Base-by-base conservation (phyloP, 2,888 invertebrate genomes). In the Galerucella pusilla region DNA sequence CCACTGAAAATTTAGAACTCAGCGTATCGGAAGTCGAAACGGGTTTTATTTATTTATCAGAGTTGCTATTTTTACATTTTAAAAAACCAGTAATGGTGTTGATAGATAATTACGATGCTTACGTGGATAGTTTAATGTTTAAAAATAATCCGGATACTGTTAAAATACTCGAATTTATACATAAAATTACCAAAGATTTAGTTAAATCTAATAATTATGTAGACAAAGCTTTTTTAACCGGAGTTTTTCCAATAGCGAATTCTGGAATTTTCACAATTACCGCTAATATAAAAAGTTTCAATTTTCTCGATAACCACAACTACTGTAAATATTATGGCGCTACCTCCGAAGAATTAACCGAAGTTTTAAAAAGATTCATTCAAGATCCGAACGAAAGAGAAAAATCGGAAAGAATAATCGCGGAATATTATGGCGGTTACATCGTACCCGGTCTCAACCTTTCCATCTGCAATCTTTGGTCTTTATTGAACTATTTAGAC, bases 31-130 rank as follows among this genome's bases (percentile, higher is more conserved):
- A 72, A 52, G 16, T 72, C 16, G 66, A 66, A 60, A 72, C 59
- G 25, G 72, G 72, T 10, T 72, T 66, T 46, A 25, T 52, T 49
- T 66, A 66, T 72, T 67, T 72, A 72, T 66, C 72, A n/a, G 72
- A 72, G 60, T n/a, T 72, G 20, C 25, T 72, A 3, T 72, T 72
- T 67, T 66, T 72, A 35, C 66, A 72, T 60, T 72, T 72, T 52
- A 63, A 52, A 72, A 72, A 72, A 66, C 66, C 20, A 25, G 66
- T 60, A 1, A 59, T 52, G 25, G 66, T 72, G 16, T 60, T 72
- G 25, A 72, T 72, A n/a, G 72, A 72, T 60, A 72, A 72, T 60
- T 72, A 60, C 52, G 72, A 72, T n/a, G 54, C 72, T 2, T 72
- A 60, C n/a, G 25, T 72, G n/a, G 72, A 72, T 60, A 72, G 72